These are phyloP conservation scores for Zaprionus capensis DNA, from an alignment of 1,140 invertebrate species.

Conservation along the genomic window DNA sequence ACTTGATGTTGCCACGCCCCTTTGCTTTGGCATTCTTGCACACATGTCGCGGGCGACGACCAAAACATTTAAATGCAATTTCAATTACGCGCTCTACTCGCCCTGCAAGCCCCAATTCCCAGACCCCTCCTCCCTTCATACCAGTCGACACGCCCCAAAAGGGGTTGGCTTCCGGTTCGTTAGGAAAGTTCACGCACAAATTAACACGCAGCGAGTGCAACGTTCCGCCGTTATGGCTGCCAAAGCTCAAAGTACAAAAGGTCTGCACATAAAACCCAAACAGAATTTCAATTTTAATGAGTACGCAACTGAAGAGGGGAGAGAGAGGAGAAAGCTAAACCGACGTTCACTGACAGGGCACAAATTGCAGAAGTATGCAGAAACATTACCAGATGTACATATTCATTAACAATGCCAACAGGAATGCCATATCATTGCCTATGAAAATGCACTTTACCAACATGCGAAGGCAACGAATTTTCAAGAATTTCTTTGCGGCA, in stretches of 20 bases:
- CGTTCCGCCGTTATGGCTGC: constrained; percentile 57
- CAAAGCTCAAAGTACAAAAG: constrained; percentile 70
- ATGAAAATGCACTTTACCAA: not conserved
- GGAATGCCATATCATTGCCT: constrained; percentile 46
- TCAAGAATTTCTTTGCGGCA: not conserved
- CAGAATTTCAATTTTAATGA: constrained; percentile 79
- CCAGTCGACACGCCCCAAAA: constrained; percentile 2
- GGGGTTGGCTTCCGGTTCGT: constrained; percentile 70
- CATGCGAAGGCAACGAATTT: not conserved
- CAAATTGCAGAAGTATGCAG: constrained; percentile 34
- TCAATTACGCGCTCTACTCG: constrained; percentile 63
- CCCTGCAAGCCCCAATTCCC: constrained; percentile 24
- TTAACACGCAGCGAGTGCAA: constrained; percentile 75
- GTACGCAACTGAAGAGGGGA: constrained; percentile 29
- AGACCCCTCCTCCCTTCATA: not conserved
- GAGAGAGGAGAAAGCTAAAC: not conserved
- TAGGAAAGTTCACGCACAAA: constrained; percentile 79
- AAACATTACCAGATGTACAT: constrained; percentile 30
- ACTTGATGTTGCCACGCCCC: not conserved
- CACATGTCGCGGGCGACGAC: constrained; percentile 35
- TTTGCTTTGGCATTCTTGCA: constrained; percentile 56
- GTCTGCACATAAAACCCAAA: constrained; percentile 56
- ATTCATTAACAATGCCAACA: constrained; percentile 36
- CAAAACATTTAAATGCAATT: constrained; percentile 75
- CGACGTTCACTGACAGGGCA: not conserved